Evolutionary conservation across 2,113 vertebrate species (phyloP), one percentile per base, ranked within the genome.

Genomic region (Festucalex cinctus): DNA sequence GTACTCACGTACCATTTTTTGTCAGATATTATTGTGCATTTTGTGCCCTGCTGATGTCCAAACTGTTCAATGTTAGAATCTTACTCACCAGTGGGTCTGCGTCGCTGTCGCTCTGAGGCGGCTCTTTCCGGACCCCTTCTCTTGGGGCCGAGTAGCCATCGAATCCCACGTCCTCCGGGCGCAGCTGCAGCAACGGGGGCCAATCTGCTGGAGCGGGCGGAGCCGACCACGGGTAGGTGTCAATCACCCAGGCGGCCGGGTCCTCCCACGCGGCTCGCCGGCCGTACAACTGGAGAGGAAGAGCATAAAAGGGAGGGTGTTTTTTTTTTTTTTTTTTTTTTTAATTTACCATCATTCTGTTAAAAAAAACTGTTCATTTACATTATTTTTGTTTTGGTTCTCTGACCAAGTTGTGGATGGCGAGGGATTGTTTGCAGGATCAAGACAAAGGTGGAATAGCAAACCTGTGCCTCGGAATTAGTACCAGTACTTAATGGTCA

Each of bases 151-250:
- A 93, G 87, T 95, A 98, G 57, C 96, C 95, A 0, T 99, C 97
- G 0, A 98, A 98, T 12, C 97, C 97, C 16, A 98, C 97, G 0
- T 99, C 97, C 77, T 99, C 97, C 0, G 97, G 97, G 7, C 97
- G 89, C 44, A 99, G 94, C 89, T 98, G 95, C 5, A 99, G 91
- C 70, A 99, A 88, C 0, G 95, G 94, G 0, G 96, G 95, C 97
- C 97, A 99, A 71, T 99, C 97, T 0, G 95, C 91, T 16, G 95
- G 94, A 57, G 94, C 89, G 0, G 94, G 93, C 35, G 87, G 91
- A 65, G 94, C 92, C 0, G 92, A 90, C 97, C 97, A 99, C 0
- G 97, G 97, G 63, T 97, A 98, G 3, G 94, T 95, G 82, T 98
- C 96, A 79, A 95, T 95, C 32, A 99, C 97, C 97, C 97, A 99